phyloP scores from a whole-genome alignment of 2,113 vertebrate species.

The Rafetus swinhoei region DNA sequence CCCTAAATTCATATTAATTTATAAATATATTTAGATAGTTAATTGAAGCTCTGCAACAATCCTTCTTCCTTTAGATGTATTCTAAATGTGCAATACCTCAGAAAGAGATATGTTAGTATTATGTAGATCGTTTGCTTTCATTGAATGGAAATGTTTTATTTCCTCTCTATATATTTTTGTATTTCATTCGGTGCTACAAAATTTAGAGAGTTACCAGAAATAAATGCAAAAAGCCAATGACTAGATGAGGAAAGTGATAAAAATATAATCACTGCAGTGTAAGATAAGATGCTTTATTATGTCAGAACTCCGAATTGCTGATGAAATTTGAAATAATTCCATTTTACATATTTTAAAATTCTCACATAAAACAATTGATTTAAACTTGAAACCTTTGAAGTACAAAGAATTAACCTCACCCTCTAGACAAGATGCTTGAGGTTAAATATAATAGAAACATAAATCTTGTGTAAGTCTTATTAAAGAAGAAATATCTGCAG shows the following conservation, averaged over 20 bases:
- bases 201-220: constrained; percentile 50
- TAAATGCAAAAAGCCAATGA: constrained; percentile 44
- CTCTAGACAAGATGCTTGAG: constrained; percentile 70
- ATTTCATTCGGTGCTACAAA: constrained; percentile 11
- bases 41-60: constrained; percentile 13
- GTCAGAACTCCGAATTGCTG: constrained; percentile 12
- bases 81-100: constrained; percentile 11
- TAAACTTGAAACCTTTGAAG: constrained; percentile 49
- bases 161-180: not conserved
- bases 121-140: not conserved
- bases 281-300: constrained; percentile 17
- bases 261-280: constrained; percentile 35
- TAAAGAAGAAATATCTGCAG: constrained; percentile 75
- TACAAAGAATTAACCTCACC: constrained; percentile 62
- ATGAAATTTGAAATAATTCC: constrained; percentile 61
- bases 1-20: constrained; percentile 4
- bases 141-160: not conserved
- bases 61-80: constrained; percentile 11
- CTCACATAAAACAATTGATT: constrained; percentile 49
- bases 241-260: constrained; percentile 56
- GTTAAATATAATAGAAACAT: constrained; percentile 77
- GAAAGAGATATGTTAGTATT: not conserved
- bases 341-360: constrained; percentile 60
- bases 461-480: constrained; percentile 77
- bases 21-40: constrained; percentile 46